Evolutionary conservation across 2,888 invertebrate species (phyloP).

Genomic region (Pyrrhia umbra): DNA sequence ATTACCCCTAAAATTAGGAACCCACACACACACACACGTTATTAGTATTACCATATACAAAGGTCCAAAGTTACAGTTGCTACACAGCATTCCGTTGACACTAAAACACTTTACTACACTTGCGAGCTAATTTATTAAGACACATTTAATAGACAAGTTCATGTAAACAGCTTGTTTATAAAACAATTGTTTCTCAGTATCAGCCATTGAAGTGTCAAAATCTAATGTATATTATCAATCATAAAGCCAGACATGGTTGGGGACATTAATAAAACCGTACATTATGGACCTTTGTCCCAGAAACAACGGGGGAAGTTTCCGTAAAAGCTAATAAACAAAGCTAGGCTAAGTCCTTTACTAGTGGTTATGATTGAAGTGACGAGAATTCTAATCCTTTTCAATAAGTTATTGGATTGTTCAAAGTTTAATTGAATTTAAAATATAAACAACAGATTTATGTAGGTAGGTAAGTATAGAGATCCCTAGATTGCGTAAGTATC

Average conservation of each 20-base stretch:
- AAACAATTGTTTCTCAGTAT: slow-evolving; percentile 19
- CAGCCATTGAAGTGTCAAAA: slow-evolving; percentile 47
- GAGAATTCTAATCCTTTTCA: slow-evolving; percentile 13
- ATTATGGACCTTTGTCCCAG: slow-evolving; percentile 26
- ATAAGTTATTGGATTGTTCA: slow-evolving; percentile 14
- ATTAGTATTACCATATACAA: neutral
- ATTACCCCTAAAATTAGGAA: too few species aligned
- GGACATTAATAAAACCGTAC: slow-evolving; percentile 45
- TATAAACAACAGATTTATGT: too few species aligned
- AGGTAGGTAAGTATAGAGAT: too few species aligned
- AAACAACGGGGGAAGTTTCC: slow-evolving; percentile 5
- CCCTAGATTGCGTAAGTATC: too few species aligned
- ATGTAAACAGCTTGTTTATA: slow-evolving; percentile 19
- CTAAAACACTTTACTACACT: neutral
- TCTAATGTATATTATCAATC: slow-evolving; percentile 53
- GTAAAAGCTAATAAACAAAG: slow-evolving; percentile 41
- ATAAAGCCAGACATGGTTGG: slow-evolving; percentile 27
- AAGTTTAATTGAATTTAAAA: too few species aligned
- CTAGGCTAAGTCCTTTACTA: slow-evolving; percentile 24
- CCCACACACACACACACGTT: too few species aligned
- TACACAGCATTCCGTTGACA: neutral
- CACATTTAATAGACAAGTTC: neutral
- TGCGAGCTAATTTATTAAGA: neutral
- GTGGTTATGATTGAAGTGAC: slow-evolving; percentile 25
- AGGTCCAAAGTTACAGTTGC: neutral